Percentiles rank a stretch among this genome's conserved stretches.
Conservation (phyloP, 2,113 vertebrate species). For the Chrysemys picta region DNA sequence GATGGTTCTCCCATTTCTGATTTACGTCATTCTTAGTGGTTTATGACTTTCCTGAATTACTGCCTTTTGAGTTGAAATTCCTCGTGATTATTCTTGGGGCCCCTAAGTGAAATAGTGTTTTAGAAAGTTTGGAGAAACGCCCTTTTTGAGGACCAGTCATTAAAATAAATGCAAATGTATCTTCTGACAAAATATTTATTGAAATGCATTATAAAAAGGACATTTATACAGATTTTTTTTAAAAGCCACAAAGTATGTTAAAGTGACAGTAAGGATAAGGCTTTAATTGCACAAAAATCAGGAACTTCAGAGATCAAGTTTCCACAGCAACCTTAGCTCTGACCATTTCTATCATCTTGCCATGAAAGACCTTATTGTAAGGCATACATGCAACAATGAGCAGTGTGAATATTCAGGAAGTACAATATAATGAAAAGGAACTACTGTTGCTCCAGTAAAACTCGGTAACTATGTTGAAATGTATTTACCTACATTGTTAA, state of each 20-base stretch:
- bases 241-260: neutral
- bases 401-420: neutral
- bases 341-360: neutral
- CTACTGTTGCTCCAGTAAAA: neutral
- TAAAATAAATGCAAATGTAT: neutral
- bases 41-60: accelerated
- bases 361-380: neutral
- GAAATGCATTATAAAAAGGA: neutral
- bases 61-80: neutral
- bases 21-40: neutral
- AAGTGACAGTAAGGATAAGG: neutral
- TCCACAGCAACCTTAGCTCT: neutral
- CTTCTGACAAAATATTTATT: neutral
- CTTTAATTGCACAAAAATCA: neutral
- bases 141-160: neutral
- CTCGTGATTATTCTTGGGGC: neutral
- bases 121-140: neutral
- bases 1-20: neutral
- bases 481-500: neutral
- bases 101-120: neutral
- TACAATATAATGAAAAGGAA: neutral
- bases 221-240: neutral
- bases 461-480: neutral
- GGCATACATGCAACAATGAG: neutral
- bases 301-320: neutral